Evolutionary conservation across 1,140 invertebrate species (phyloP), one percentile per base, ranked within the genome.

Genomic region (Scaptomyza montana): DNA sequence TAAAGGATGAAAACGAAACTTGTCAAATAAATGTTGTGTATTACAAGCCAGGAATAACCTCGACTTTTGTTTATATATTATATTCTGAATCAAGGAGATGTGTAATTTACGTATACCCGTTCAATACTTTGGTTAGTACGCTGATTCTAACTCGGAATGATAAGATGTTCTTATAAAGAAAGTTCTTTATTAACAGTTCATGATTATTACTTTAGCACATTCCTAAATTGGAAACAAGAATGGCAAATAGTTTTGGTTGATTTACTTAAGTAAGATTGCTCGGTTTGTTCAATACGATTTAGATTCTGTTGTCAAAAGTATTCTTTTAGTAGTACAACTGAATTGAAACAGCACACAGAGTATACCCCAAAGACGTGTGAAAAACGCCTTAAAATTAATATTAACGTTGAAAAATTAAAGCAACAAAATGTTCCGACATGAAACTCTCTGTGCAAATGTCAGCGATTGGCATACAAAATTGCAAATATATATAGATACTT

Each of bases 401-500:
- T 66, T 54, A 50, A 25, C 49, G 53, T 67, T 66, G 50, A 66
- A 77, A 67, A 82, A 77, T 85, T 77, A 74, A 79, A 80, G 68
- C 74, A 54, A 77, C 74, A 85, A 77, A 81, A 86, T 81, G 21
- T 25, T 36, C 54, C 54, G 53, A 61, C 45, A 73, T 89, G 68
- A 79, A 89, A 87, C 78, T 81, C 75, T 68, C 67, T 70, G 60
- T 70, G 81, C 63, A 64, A 77, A 71, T 75, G 81, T 57, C 72
- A 59, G 71, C 57, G 75, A 87, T 86, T 86, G 82, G 82, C 82
- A 86, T 87, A 78, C 82, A 78, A 85, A 87, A 65, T 49, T 73
- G 67, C 72, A 82, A 78, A 81, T 66, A 76, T 13, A 63, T 28
- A 45, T 19, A 51, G 56, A 76, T 69, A 13, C 3, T 43, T 43